Conservation (phyloP, 2,888 invertebrate genomes). For the Drosophila falleni region DNA sequence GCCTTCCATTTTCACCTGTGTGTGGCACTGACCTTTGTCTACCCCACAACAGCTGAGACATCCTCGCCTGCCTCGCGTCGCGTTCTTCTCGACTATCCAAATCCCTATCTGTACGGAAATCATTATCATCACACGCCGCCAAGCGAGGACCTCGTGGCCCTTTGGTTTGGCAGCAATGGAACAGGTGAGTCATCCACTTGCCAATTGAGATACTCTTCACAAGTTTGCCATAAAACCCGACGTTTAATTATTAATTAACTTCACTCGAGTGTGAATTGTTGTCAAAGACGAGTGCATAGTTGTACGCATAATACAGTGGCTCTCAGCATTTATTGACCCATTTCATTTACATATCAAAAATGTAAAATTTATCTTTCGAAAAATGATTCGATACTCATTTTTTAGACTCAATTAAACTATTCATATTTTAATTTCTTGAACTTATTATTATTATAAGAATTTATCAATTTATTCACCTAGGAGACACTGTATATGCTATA, state of each 20-base stretch:
- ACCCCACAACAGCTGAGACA: constrained; percentile 83
- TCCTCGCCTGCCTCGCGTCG: constrained; percentile 85
- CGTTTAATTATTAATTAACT: constrained; percentile 67
- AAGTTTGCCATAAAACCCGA: constrained; percentile 41
- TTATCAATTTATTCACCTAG: too few relatives aligned
- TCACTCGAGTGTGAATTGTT: constrained; percentile 64
- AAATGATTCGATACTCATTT: too few relatives aligned
- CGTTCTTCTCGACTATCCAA: constrained; percentile 85
- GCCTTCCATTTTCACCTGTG: not conserved
- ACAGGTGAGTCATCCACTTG: constrained; percentile 86
- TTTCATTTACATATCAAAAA: too few relatives aligned
- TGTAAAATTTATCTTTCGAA: too few relatives aligned
- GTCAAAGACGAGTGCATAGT: constrained; percentile 47
- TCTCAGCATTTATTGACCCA: too few relatives aligned
- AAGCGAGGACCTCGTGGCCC: constrained; percentile 91
- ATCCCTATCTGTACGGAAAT: constrained; percentile 85
- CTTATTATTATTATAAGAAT: too few relatives aligned
- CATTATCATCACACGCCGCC: constrained; percentile 87
- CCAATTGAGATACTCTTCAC: not conserved
- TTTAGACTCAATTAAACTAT: too few relatives aligned
- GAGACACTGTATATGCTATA: constrained; percentile 12
- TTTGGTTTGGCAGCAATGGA: constrained; percentile 90
- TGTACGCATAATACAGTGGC: too few relatives aligned
- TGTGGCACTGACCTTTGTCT: not conserved
- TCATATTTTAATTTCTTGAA: too few relatives aligned